A percentile compares a stretch with the other conserved stretches of the same genome.
phyloP scores from a whole-genome alignment of 2,797 vertebrate species.

The Lagorchestes hirsutus region DNA sequence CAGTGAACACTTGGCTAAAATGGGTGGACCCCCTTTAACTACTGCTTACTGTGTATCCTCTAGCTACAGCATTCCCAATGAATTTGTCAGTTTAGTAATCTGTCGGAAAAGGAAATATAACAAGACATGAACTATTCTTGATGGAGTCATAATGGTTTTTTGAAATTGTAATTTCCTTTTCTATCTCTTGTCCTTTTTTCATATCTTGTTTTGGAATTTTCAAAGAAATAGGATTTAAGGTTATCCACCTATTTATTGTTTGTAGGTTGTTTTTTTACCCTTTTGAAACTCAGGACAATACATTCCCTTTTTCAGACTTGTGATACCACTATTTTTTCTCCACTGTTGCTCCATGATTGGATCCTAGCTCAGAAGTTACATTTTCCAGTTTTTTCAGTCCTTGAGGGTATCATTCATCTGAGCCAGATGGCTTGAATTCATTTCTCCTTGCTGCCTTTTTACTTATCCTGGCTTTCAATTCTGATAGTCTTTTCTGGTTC shows the following conservation, averaged over 20 bases:
- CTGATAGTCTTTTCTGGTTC: not conserved
- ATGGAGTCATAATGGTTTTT: not conserved
- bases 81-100: not conserved
- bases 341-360: not conserved
- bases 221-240: not conserved
- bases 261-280: not conserved
- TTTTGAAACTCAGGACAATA: not conserved
- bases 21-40: not conserved
- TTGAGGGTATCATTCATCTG: not conserved
- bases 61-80: not conserved
- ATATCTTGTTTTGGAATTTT: not conserved
- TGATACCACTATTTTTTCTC: not conserved
- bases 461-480: not conserved
- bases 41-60: not conserved
- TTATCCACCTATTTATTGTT: not conserved
- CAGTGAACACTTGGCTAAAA: not conserved
- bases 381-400: not conserved
- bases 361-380: not conserved
- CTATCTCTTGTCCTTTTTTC: not conserved
- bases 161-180: not conserved
- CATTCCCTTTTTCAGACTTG: not conserved
- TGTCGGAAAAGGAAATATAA: not conserved
- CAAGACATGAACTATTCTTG: not conserved
- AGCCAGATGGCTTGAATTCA: not conserved
- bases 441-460: not conserved